Percentiles rank a stretch among this genome's conserved stretches.
Evolutionary conservation across 30 jellyfish, hydroid and myxozoan species (phyloP).

Genomic region (Aurelia sp.): DNA sequence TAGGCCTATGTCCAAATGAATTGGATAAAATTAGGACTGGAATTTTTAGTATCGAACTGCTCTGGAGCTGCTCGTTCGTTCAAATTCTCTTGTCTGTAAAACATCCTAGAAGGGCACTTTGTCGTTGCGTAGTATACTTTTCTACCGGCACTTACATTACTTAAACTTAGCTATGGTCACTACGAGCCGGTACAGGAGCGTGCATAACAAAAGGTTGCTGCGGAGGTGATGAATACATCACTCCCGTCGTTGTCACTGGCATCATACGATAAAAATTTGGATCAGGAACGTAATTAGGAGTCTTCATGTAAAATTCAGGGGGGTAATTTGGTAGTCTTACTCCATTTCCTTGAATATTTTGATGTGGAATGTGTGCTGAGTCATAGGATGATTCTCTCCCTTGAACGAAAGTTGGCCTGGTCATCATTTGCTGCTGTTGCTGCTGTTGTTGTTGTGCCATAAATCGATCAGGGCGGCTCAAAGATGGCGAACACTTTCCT

Average conservation of each 20-base stretch:
- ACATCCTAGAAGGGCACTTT: neutral
- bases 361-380: constrained; percentile 23
- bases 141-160: too few species aligned
- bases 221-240: constrained; percentile 15
- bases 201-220: constrained; percentile 52
- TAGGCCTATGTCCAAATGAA: too few species aligned
- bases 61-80: neutral
- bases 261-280: constrained; percentile 67
- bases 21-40: too few species aligned
- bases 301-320: constrained; percentile 36
- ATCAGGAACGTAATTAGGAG: constrained; percentile 58
- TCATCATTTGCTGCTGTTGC: constrained; percentile 22
- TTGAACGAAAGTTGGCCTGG: constrained; percentile 32
- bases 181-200: constrained; percentile 53
- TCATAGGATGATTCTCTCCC: constrained; percentile 57
- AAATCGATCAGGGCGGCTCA: constrained; percentile 41
- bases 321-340: constrained; percentile 38
- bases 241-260: constrained; percentile 63
- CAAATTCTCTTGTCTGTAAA: neutral
- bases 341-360: constrained; percentile 19
- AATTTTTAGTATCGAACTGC: neutral
- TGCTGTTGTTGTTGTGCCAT: neutral
- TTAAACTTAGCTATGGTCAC: constrained; percentile 43
- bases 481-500: constrained; percentile 30
- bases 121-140: too few species aligned